Evolutionary conservation across 2,113 vertebrate species (phyloP).

Genomic region (Tragulus kanchil): DNA sequence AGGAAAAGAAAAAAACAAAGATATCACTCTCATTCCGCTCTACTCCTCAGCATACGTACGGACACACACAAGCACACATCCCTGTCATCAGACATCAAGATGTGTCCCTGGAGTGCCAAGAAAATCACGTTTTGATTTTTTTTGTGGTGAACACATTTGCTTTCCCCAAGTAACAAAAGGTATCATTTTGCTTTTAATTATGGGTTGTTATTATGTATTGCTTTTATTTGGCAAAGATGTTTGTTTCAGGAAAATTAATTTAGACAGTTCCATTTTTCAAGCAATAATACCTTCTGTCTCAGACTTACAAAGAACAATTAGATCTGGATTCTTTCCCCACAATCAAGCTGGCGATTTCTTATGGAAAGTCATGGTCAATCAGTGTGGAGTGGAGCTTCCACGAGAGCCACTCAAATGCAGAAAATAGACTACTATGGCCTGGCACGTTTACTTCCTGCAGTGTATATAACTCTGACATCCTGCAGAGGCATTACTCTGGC

Average conservation of each 20-base stretch:
- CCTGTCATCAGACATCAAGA: slow-evolving; percentile 37
- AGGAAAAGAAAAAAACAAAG: neutral
- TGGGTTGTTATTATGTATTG: slow-evolving; percentile 85
- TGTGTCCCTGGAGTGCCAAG: slow-evolving; percentile 47
- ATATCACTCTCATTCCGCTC: neutral
- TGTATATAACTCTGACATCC: slow-evolving; percentile 83
- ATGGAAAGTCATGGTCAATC: slow-evolving; percentile 85
- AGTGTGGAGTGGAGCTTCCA: slow-evolving; percentile 84
- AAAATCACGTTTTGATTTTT: slow-evolving; percentile 62
- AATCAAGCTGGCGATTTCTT: slow-evolving; percentile 87
- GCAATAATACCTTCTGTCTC: slow-evolving; percentile 87
- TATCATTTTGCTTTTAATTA: slow-evolving; percentile 90
- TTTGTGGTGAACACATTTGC: slow-evolving; percentile 83
- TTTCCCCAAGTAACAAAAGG: slow-evolving; percentile 87
- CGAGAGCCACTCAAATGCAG: slow-evolving; percentile 83
- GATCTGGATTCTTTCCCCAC: slow-evolving; percentile 86
- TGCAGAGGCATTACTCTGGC: slow-evolving; percentile 71
- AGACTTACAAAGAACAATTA: slow-evolving; percentile 90
- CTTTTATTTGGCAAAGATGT: slow-evolving; percentile 89
- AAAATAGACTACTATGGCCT: slow-evolving; percentile 86
- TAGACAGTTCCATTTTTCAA: slow-evolving; percentile 88
- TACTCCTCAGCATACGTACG: neutral
- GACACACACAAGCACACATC: neutral
- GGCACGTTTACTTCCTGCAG: slow-evolving; percentile 84
- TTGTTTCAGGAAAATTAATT: slow-evolving; percentile 89